Evolutionary conservation across 2,888 invertebrate species (phyloP), one percentile per base, ranked within the genome.

Genomic region (Neuroscelio doddi): DNA sequence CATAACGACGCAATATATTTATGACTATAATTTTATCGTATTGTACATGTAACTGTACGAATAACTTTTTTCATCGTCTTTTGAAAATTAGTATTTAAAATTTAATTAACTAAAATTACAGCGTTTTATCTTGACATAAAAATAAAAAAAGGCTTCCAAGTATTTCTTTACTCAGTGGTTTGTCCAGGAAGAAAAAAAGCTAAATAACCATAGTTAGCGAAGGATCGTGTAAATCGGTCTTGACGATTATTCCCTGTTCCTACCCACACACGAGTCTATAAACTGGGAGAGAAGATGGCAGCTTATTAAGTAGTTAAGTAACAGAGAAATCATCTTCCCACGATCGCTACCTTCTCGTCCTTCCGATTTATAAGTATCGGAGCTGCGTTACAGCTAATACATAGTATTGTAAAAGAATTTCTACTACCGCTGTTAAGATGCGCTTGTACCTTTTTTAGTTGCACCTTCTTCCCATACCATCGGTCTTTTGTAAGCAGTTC

Each of bases 321-420:
- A 69, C 67, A 58, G 71, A 67, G 64, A 68, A 71, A 71, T 69
- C 49, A 71, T 67, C 61, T 70, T 70, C 68, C 69, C 68, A 69
- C 70, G 66, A 59, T 51, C 51, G 49, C 68, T 58, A 44, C 50
- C 50, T 53, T 57, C 53, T 50, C 64, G 64, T 56, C 47, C 61
- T 51, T 41, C 41, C 49, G 44, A 64, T 64, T 58, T 58, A 58
- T 53, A 64, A 64, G 44, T 57, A 64, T 57, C 51, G 39, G n/a
- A 42, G 44, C 47, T 42, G 44, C 45, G 47, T 61, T 64, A 41
- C 58, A 51, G 56, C 55, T 58, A 61, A 61, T 64, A 46, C 61
- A 15, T 41, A 46, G 55, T 52, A 36, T 47, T 44, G 29, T 64
- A 46, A 64, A 64, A 46, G 55, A 64, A 63, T 51, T 41, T 39